Base-by-base conservation (phyloP, 2,113 vertebrate genomes). In the Nothobranchius kuhntae region DNA sequence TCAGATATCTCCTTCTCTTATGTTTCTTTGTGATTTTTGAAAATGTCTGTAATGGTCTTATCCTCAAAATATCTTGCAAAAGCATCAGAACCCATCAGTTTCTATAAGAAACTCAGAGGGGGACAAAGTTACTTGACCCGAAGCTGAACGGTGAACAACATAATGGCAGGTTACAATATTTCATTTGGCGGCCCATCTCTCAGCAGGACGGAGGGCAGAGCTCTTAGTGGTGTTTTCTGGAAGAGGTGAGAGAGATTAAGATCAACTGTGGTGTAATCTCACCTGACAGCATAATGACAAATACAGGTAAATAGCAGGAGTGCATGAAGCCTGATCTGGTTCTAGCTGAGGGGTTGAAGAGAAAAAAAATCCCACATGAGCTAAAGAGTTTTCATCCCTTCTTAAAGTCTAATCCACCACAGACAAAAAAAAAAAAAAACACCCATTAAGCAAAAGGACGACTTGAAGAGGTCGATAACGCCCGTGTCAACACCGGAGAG, bases 251-350 rank as follows among this genome's bases (percentile, higher is more conserved):
- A 79, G 76, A 91, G 88, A 91, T 90, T 88, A 81, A 87, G 67
- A 89, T 89, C 81, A 83, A 68, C 82, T 75, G 65, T 81, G 82
- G 54, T 48, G 56, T 89, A 89, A 92, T 90, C 90, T 84, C 68
- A 61, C 59, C 38, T 92, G 90, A 91, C 90, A 91, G 77, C 51
- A 47, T 61, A 90, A 75, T 91, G 85, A 91, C 86, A 87, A 89
- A 90, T 57, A 67, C 48, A 55, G 62, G 66, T 62, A 56, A 46
- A 73, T 71, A 62, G 65, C 53, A 66, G 77, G 75, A 68, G 82
- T 74, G 77, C 73, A 76, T 36, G 68, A 48, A 76, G 76, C 77
- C 71, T 4, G 26, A 59, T 67, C 62, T 35, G n/a, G 44, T 47
- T 45, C 51, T 51, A 60, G 71, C 55, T 62, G 15, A 64, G 38